Conservation (phyloP, 2,797 vertebrate genomes). For the Pantherophis alleghaniensis region DNA sequence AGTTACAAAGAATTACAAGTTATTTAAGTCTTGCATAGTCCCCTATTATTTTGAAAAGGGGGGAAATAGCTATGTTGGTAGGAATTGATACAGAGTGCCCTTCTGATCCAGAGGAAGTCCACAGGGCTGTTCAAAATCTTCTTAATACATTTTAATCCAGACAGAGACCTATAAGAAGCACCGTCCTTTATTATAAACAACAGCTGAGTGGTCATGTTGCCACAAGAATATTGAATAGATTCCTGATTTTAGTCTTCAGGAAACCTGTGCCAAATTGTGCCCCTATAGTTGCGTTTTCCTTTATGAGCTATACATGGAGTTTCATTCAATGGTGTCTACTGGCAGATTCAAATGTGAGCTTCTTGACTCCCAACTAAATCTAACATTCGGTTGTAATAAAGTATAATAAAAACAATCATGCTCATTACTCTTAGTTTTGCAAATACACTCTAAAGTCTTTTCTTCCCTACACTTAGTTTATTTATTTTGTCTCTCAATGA, state of each 20-base stretch:
- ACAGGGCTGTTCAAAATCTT: not conserved
- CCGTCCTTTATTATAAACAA: not conserved
- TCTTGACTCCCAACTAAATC: not conserved
- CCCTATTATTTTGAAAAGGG: not conserved
- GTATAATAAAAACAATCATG: not conserved
- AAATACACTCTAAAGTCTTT: not conserved
- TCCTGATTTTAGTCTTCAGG: not conserved
- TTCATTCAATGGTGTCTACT: not conserved
- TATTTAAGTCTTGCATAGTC: not conserved
- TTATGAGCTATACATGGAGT: not conserved
- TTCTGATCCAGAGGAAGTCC: not conserved
- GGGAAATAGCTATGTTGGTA: not conserved
- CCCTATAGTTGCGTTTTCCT: not conserved
- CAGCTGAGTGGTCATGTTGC: not conserved
- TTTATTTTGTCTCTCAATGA: not conserved
- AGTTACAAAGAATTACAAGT: not conserved
- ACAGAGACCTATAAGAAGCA: not conserved
- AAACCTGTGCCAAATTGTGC: not conserved
- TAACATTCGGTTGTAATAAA: not conserved
- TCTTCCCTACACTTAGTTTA: not conserved
- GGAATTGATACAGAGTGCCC: not conserved
- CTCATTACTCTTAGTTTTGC: not conserved
- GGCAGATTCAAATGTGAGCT: not conserved
- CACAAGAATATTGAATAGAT: not conserved
- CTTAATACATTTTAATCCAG: not conserved